Conservation (phyloP, 2,113 vertebrate genomes). For the Danionella cerebrum region DNA sequence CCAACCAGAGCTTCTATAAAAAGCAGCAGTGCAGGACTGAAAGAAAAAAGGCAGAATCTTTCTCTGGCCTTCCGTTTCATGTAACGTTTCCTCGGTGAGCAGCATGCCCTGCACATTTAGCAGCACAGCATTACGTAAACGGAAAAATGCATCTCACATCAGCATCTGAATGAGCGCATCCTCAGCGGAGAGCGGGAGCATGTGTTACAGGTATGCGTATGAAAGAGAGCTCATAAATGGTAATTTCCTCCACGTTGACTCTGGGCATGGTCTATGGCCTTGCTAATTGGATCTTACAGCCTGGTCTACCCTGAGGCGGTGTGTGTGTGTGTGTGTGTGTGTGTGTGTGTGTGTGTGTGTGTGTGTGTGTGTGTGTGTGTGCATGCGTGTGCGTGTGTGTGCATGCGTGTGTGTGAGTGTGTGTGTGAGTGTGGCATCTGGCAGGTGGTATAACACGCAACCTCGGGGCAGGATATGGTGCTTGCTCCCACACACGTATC, state of each 20-base stretch:
- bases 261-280: constrained; percentile 63
- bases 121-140: no score
- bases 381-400: constrained; percentile 36
- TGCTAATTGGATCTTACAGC: constrained; percentile 70
- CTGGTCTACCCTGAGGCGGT: constrained; percentile 60
- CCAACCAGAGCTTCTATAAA: constrained; percentile 53
- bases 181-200: background rate
- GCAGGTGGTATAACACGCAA: constrained; percentile 31
- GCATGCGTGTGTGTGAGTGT: constrained; percentile 31
- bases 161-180: background rate
- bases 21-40: constrained; percentile 34
- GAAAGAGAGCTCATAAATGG: constrained; percentile 41
- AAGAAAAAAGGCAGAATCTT: constrained; percentile 8
- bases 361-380: constrained; percentile 39
- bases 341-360: constrained; percentile 28
- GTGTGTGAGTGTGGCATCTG: constrained; percentile 30
- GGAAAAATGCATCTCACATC: constrained; percentile 1
- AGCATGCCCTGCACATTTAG: background rate
- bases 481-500: background rate
- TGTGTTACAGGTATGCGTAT: constrained; percentile 19
- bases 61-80: background rate
- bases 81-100: background rate
- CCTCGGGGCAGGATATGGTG: background rate
- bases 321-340: constrained; percentile 42
- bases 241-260: constrained; percentile 58